Evolutionary conservation across 2,888 invertebrate genomes (phyloP).

Genomic region (Drosophila neonasuta): DNA sequence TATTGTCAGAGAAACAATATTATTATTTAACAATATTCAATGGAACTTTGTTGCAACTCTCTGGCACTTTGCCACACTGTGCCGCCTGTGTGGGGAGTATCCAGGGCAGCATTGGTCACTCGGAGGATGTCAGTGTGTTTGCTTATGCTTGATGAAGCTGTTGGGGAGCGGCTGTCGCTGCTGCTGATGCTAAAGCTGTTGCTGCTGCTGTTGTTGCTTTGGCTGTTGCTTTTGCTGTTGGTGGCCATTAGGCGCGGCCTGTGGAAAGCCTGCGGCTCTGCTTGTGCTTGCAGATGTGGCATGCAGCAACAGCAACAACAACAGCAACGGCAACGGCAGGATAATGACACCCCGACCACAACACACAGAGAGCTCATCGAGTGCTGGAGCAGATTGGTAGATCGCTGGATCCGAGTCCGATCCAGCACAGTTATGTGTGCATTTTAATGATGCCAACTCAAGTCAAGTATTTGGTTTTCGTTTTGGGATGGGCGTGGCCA

Average conservation of each 20-base stretch:
- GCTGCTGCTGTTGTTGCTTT: conserved; percentile 43
- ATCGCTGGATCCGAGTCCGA: conserved; percentile 14
- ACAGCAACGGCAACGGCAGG: conserved; percentile 36
- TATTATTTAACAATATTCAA: no score
- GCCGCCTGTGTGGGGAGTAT: conserved; percentile 20
- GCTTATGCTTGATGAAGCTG: conserved; percentile 75
- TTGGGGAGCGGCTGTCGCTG: conserved; percentile 61
- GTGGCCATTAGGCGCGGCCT: conserved; percentile 72
- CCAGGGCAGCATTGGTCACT: conserved; percentile 53
- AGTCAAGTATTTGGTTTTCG: conserved; percentile 52
- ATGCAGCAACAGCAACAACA: conserved; percentile 7
- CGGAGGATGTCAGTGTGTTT: conserved; percentile 60
- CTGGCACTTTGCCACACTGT: conserved; percentile 27
- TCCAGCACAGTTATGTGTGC: conserved; percentile 46
- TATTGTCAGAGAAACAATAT: no score
- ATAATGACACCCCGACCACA: conserved; percentile 53
- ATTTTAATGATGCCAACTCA: conserved; percentile 49
- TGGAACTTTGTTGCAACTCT: neutral
- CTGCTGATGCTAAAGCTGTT: conserved; percentile 62
- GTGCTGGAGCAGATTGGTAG: conserved; percentile 2
- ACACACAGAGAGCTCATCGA: conserved; percentile 3
- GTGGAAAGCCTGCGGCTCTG: conserved; percentile 50
- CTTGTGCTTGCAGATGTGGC: neutral
- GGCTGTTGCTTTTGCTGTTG: conserved; percentile 59
- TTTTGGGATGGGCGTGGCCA: conserved; percentile 58